Evolutionary conservation across 2,113 vertebrate genomes (phyloP).

Genomic region (Micromys minutus): DNA sequence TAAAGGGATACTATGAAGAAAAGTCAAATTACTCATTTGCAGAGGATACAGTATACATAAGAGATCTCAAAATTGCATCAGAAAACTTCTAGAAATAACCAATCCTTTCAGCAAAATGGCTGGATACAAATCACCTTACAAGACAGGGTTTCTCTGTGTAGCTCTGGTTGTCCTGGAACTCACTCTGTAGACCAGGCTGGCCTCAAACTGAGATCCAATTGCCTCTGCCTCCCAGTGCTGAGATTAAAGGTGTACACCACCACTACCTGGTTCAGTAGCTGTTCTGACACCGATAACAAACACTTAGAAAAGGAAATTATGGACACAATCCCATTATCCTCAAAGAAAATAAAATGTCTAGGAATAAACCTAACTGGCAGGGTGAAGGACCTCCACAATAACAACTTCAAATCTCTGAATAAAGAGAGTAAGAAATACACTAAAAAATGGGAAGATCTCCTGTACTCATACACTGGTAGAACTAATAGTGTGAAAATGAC

Average conservation of each 20-base stretch:
- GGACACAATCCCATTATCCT: background rate
- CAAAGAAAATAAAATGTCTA: background rate
- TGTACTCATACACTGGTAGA: background rate
- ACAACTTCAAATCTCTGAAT: background rate
- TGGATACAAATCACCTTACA: background rate
- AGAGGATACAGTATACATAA: background rate
- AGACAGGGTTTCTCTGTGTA: too few relatives aligned
- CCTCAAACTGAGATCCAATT: too few relatives aligned
- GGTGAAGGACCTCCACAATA: background rate
- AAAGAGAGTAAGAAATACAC: background rate
- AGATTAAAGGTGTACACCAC: too few relatives aligned
- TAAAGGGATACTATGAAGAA: background rate
- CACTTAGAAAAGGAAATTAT: background rate
- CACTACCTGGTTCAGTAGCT: background rate
- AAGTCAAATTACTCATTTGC: background rate
- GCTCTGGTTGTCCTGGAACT: too few relatives aligned
- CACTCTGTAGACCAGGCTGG: too few relatives aligned
- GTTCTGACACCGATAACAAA: background rate
- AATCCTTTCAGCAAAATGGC: background rate
- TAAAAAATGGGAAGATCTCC: background rate
- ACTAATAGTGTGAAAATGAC: background rate
- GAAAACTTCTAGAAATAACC: background rate
- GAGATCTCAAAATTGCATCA: background rate
- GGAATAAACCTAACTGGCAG: background rate
- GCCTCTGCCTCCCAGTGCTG: too few relatives aligned